phyloP scores from a whole-genome alignment of 2,797 vertebrate species.

The Jordanella pulchra region DNA sequence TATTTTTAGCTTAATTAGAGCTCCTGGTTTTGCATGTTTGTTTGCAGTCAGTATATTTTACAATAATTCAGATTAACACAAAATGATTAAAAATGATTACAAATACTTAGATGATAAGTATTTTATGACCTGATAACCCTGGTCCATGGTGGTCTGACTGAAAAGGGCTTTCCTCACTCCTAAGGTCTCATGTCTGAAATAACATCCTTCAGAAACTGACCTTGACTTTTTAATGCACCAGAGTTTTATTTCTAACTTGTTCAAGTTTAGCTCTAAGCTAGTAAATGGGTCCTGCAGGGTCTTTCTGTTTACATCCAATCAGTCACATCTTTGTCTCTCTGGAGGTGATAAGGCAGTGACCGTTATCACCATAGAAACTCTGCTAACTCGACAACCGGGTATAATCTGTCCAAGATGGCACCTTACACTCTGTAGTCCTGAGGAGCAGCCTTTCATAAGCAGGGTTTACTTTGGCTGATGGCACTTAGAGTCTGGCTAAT shows the following conservation, averaged over 20 bases:
- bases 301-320: slow-evolving; percentile 23
- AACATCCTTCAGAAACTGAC: slow-evolving; percentile 6
- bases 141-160: no score
- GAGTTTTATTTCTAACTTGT: slow-evolving; percentile 26
- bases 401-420: slow-evolving; percentile 52
- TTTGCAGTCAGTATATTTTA: no score
- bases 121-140: no score
- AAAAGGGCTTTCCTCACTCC: not conserved
- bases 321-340: slow-evolving; percentile 20
- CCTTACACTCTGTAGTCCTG: slow-evolving; percentile 26
- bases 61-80: no score
- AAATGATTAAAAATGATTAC: no score
- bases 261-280: slow-evolving; percentile 27
- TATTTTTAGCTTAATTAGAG: no score
- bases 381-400: slow-evolving; percentile 51
- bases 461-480: slow-evolving; percentile 14
- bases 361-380: slow-evolving; percentile 52
- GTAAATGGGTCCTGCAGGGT: slow-evolving; percentile 9
- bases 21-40: no score
- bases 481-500: slow-evolving; percentile 38
- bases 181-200: slow-evolving; percentile 11
- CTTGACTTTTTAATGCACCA: slow-evolving; percentile 24
- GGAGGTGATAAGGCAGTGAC: slow-evolving; percentile 43
- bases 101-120: no score
- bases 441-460: slow-evolving; percentile 32